phyloP scores from a whole-genome alignment of 2,113 vertebrate genomes.

The Platysternon megacephalum region DNA sequence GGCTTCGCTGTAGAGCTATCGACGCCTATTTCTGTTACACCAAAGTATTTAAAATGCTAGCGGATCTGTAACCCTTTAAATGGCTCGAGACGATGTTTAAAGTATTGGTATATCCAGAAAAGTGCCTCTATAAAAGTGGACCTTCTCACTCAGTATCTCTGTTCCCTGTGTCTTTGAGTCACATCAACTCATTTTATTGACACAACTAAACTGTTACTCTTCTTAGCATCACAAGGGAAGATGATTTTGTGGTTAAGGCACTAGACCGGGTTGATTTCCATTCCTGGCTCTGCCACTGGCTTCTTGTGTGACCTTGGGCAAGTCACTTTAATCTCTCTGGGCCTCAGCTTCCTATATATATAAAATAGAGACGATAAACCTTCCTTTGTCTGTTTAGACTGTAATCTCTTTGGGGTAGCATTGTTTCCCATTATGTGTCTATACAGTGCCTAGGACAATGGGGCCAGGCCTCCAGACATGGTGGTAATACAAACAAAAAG shows the following conservation, averaged over 20 bases:
- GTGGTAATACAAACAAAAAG: neutral
- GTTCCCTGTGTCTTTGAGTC: neutral
- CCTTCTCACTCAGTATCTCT: neutral
- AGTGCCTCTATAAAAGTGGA: too few species aligned
- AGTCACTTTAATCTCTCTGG: neutral
- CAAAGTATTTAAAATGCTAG: too few species aligned
- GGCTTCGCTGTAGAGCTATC: neutral
- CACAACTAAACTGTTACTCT: neutral
- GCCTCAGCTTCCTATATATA: rapidly evolving
- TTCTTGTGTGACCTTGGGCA: neutral
- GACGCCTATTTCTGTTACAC: neutral
- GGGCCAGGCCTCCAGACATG: neutral
- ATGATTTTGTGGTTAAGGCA: neutral
- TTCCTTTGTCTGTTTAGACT: neutral
- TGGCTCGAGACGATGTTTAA: too few species aligned
- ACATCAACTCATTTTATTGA: too few species aligned
- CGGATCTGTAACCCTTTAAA: neutral
- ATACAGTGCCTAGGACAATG: neutral
- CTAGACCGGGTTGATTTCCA: too few species aligned
- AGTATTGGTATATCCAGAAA: neutral
- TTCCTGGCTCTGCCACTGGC: neutral
- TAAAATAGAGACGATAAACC: neutral
- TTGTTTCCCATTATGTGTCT: neutral
- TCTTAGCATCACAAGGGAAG: neutral
- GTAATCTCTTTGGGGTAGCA: neutral